Percentiles rank a stretch among this genome's conserved stretches.
Conservation (phyloP, 1,140 invertebrate genomes). For the Drosophila elegans region DNA sequence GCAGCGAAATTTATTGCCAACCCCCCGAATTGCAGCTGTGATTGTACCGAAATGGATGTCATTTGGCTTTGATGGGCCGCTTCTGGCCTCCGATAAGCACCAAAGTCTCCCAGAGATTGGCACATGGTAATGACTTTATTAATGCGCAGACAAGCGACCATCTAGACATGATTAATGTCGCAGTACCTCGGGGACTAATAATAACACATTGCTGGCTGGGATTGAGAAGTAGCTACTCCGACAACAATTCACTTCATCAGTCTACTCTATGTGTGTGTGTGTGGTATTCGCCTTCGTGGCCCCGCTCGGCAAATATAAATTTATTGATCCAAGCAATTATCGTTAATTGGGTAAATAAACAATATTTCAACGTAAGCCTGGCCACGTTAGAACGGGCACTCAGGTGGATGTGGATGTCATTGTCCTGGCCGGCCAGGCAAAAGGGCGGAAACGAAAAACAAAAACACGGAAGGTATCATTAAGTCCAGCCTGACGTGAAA, state of each 20-base stretch:
- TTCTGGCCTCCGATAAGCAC: conserved; percentile 26
- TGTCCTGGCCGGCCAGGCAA: conserved; percentile 9
- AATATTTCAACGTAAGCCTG: conserved; percentile 61
- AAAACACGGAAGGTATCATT: conserved; percentile 57
- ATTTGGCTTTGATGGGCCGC: conserved; percentile 40
- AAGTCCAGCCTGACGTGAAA: conserved; percentile 36
- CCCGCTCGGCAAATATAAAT: conserved; percentile 71
- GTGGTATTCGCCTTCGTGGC: conserved; percentile 22
- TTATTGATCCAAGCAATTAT: conserved; percentile 79
- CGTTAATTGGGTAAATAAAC: conserved; percentile 78
- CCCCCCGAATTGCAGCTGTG: conserved; percentile 45
- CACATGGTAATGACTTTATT: conserved; percentile 54
- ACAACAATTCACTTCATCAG: conserved; percentile 14
- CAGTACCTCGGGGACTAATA: conserved; percentile 16
- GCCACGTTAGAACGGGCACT: conserved; percentile 29
- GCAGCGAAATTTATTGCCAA: conserved; percentile 35
- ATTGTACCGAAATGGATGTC: conserved; percentile 49
- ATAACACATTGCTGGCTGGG: conserved; percentile 24
- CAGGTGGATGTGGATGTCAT: conserved; percentile 34
- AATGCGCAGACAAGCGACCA: conserved; percentile 38
- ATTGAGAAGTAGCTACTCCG: conserved; percentile 2
- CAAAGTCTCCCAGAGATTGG: conserved; percentile 33
- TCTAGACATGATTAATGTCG: conserved; percentile 48
- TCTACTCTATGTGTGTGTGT: conserved; percentile 7
- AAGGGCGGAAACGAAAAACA: conserved; percentile 20